Percentiles rank a stretch among this genome's conserved stretches.
phyloP scores from a whole-genome alignment of 2,888 invertebrate genomes.

The Eilema sororculum region DNA sequence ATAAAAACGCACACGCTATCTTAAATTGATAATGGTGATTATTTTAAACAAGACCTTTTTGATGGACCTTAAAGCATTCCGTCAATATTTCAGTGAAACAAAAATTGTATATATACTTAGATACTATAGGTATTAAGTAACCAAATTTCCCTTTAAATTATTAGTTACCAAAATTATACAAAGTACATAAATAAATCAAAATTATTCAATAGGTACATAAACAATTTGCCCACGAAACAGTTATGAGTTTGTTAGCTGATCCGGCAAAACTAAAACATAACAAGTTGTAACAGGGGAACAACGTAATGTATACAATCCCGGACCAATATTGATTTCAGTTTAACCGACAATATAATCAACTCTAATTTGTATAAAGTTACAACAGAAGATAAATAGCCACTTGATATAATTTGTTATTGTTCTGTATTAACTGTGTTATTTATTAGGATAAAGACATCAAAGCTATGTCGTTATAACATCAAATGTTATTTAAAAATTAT shows the following conservation, averaged over 20 bases:
- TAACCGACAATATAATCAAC: constrained; percentile 77
- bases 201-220: constrained; percentile 3
- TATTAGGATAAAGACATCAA: neutral
- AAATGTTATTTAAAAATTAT: no score
- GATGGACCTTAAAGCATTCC: neutral
- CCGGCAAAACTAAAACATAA: constrained; percentile 66
- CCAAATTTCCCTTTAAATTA: neutral
- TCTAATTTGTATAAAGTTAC: constrained; percentile 75
- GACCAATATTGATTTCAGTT: constrained; percentile 77
- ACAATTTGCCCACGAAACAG: constrained; percentile 7
- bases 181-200: neutral
- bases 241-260: constrained; percentile 16
- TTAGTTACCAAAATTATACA: neutral
- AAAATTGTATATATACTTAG: neutral
- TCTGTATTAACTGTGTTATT: neutral
- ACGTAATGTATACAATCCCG: constrained; percentile 71
- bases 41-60: neutral
- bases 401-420: constrained; percentile 3
- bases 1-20: no score
- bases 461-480: no score
- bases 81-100: neutral
- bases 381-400: constrained; percentile 60
- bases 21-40: neutral
- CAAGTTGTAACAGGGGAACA: constrained; percentile 71
- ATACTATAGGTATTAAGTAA: neutral